These are phyloP conservation scores for Hydraecia micacea DNA, from an alignment of 2,888 invertebrate species.

Conservation along the genomic window DNA sequence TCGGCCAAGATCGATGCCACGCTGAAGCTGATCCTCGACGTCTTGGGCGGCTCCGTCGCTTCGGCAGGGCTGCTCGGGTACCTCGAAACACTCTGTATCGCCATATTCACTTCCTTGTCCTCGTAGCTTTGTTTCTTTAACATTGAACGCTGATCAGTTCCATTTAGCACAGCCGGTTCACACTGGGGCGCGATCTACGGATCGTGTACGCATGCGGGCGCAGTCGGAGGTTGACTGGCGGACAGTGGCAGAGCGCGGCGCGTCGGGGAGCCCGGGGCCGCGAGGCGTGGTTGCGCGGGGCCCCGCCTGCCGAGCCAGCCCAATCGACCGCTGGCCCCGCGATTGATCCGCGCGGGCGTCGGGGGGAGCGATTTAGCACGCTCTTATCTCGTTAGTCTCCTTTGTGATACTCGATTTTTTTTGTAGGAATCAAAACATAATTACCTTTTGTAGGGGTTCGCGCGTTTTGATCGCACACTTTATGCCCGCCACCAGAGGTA, in stretches of 20 bases:
- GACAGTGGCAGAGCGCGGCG: constrained; percentile 72
- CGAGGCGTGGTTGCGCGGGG: constrained; percentile 66
- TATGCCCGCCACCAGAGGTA: constrained; percentile 85
- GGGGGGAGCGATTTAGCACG: constrained; percentile 89
- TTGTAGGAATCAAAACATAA: constrained; percentile 90
- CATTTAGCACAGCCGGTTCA: constrained; percentile 86
- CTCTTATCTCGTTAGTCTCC: constrained; percentile 91
- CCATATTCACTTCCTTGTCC: constrained; percentile 91
- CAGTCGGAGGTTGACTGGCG: constrained; percentile 89
- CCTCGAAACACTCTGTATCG: constrained; percentile 92
- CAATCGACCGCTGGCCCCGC: constrained; percentile 86
- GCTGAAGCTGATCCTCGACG: constrained; percentile 95
- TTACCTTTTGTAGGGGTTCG: constrained; percentile 90
- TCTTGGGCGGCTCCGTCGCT: constrained; percentile 91
- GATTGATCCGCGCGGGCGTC: constrained; percentile 87
- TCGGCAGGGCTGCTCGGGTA: constrained; percentile 92
- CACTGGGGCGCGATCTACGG: constrained; percentile 82
- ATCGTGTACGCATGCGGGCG: constrained; percentile 89
- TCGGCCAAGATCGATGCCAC: constrained; percentile 97
- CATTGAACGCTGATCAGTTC: constrained; percentile 90
- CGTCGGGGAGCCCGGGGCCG: constrained; percentile 74
- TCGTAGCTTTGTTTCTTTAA: constrained; percentile 91
- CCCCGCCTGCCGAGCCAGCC: constrained; percentile 77
- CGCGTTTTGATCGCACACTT: constrained; percentile 90
- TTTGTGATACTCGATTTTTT: constrained; percentile 90